phyloP scores from a whole-genome alignment of 2,888 invertebrate species.

The Cetonia aurata region DNA sequence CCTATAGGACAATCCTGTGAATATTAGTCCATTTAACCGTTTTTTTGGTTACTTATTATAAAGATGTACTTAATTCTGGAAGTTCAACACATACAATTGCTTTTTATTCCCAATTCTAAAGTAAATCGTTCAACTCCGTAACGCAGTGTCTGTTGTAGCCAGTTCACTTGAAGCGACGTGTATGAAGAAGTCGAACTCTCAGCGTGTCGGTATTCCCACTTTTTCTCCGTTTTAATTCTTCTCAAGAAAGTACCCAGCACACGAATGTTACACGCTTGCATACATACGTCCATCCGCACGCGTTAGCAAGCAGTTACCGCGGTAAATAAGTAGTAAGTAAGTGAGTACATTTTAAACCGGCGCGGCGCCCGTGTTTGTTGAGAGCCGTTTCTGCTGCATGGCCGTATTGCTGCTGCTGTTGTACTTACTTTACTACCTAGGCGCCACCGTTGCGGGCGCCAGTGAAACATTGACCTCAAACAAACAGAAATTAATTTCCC shows the following conservation, averaged over 20 bases:
- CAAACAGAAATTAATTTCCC: constrained; percentile 53
- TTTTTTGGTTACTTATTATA: too few relatives aligned
- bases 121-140: too few relatives aligned
- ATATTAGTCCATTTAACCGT: too few relatives aligned
- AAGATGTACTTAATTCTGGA: too few relatives aligned
- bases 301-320: neutral
- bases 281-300: neutral
- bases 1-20: too few relatives aligned
- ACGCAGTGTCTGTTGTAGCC: too few relatives aligned
- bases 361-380: too few relatives aligned
- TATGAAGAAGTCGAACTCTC: too few relatives aligned
- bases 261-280: neutral
- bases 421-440: constrained; percentile 40
- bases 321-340: constrained; percentile 16
- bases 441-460: constrained; percentile 55
- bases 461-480: constrained; percentile 56
- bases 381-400: constrained; percentile 11
- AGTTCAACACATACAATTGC: too few relatives aligned
- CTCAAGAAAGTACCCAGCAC: neutral
- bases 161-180: too few relatives aligned
- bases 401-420: constrained; percentile 9
- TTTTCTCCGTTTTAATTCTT: constrained; percentile 39
- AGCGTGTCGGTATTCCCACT: constrained; percentile 8
- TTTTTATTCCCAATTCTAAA: too few relatives aligned
- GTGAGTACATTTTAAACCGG: neutral